Percentiles rank a stretch among this genome's conserved stretches.
Conservation (phyloP, 2,113 vertebrate genomes). For the Siniperca knerii region DNA sequence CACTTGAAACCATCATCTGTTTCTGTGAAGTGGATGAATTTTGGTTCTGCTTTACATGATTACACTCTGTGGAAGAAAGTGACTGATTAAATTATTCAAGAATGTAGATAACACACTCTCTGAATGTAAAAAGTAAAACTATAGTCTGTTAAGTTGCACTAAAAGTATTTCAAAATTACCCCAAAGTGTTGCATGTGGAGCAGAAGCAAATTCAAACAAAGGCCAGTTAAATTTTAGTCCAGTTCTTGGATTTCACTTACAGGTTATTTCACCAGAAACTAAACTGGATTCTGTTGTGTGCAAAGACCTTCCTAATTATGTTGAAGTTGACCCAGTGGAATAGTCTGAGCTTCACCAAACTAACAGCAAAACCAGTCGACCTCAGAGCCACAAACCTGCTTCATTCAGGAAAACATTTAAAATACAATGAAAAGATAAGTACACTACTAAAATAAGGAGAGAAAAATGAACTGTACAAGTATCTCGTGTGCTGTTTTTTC, state of each 20-base stretch:
- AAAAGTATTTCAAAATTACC: not conserved
- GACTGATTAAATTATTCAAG: not conserved
- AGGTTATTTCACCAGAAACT: not conserved
- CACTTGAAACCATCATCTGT: not conserved
- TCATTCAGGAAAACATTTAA: not conserved
- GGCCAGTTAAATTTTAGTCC: not conserved
- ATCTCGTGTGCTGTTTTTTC: not conserved
- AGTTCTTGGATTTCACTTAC: not conserved
- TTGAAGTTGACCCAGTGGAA: not conserved
- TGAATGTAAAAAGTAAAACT: not conserved
- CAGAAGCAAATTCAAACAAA: not conserved
- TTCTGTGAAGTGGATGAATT: not conserved
- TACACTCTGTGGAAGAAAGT: not conserved
- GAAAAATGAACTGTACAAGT: not conserved
- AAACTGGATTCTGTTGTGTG: not conserved
- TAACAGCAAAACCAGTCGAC: not conserved
- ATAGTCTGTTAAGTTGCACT: not conserved
- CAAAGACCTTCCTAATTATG: not conserved
- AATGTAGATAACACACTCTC: not conserved
- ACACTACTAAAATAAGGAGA: not conserved
- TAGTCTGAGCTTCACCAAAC: not conserved
- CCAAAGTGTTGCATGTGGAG: not conserved
- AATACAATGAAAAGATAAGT: not conserved
- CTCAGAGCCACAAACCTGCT: not conserved
- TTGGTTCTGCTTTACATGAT: not conserved